phyloP scores from a whole-genome alignment of 2,797 vertebrate genomes.

The Silurus aristotelis region DNA sequence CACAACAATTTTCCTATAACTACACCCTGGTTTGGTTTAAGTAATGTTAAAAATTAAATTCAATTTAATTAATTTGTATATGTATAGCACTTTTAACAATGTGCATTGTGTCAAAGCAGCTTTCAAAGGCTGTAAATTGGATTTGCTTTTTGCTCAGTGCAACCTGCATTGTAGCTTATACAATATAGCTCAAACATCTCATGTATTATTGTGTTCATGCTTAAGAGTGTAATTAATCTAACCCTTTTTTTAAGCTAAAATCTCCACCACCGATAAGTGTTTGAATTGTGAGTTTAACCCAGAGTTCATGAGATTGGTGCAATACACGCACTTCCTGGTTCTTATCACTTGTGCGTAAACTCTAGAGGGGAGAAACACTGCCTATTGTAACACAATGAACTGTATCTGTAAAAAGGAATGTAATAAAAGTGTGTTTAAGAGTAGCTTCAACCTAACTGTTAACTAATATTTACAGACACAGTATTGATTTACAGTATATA shows the following conservation, averaged over 20 bases:
- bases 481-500: slow-evolving; percentile 56
- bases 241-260: not conserved
- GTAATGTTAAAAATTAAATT: no score
- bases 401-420: slow-evolving; percentile 18
- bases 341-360: slow-evolving; percentile 37
- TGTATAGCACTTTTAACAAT: no score
- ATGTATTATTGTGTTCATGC: not conserved
- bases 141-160: not conserved
- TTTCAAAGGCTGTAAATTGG: not conserved
- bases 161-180: not conserved
- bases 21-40: no score
- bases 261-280: not conserved
- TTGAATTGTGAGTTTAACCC: slow-evolving; percentile 27
- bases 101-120: no score
- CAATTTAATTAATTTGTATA: no score
- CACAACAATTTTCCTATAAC: no score
- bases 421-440: slow-evolving; percentile 26
- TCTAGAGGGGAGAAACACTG: slow-evolving; percentile 31
- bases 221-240: not conserved
- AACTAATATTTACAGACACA: slow-evolving; percentile 68
- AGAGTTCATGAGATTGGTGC: not conserved
- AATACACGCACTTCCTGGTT: slow-evolving; percentile 29
- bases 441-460: slow-evolving; percentile 51
- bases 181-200: not conserved
- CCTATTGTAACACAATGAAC: slow-evolving; percentile 24